Evolutionary conservation across 53 echinoderm and acorn worm species (phyloP).

Genomic region (Arbacia lixula): DNA sequence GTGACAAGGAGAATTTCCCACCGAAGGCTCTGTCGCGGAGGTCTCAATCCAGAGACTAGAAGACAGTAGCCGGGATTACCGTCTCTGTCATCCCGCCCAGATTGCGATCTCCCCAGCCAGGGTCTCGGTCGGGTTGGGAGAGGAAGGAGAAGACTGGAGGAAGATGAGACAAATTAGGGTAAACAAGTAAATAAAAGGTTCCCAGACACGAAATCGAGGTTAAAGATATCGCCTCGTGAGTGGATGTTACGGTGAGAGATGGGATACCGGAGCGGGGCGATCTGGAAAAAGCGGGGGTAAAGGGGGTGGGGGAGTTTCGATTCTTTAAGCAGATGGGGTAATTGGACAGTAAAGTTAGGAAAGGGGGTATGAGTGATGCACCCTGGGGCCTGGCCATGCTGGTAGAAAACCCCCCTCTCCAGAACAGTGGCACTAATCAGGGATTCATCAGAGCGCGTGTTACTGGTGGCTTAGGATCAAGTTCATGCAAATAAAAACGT

Average conservation of each 20-base stretch:
- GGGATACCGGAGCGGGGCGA: background rate
- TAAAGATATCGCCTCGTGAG: conserved; percentile 38
- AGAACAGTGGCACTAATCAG: too few relatives aligned
- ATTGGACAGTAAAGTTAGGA: background rate
- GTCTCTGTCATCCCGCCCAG: conserved; percentile 22
- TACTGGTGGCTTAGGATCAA: too few relatives aligned
- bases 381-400: too few relatives aligned
- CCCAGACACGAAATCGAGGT: conserved; percentile 44
- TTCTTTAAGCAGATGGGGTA: background rate
- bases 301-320: conserved; percentile 7
- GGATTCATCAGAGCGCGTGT: too few relatives aligned
- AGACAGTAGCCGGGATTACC: conserved; percentile 19
- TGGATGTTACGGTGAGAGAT: conserved; percentile 14
- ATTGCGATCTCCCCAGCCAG: conserved; percentile 28
- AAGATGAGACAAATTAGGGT: conserved; percentile 54
- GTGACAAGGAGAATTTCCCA: too few relatives aligned
- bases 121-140: conserved; percentile 25
- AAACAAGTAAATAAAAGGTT: conserved; percentile 54
- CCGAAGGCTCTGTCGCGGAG: too few relatives aligned
- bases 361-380: background rate
- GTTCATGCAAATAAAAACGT: too few relatives aligned
- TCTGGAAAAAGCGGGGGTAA: background rate
- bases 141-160: conserved; percentile 29
- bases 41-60: conserved; percentile 31
- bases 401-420: too few relatives aligned